A percentile compares a stretch with the other conserved stretches of the same genome.
Conservation (phyloP, 1,140 invertebrate species). For the Hyles vespertilio region DNA sequence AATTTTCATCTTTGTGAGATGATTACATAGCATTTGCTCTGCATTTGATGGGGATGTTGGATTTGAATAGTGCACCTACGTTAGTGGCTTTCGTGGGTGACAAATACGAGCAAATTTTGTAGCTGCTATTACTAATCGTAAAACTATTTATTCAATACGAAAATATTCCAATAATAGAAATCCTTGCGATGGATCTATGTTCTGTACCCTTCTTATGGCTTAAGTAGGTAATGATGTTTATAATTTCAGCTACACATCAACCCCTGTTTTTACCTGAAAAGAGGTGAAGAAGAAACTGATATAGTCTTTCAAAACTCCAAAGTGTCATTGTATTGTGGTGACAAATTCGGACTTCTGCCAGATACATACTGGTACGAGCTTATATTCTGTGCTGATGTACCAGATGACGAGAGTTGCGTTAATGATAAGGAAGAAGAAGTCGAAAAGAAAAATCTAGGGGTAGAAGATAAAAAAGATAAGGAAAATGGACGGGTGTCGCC, state of each 20-base stretch:
- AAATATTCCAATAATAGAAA: too few species aligned
- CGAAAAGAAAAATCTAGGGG: background rate
- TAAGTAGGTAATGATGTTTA: background rate
- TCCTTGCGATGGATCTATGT: too few species aligned
- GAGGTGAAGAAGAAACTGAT: constrained; percentile 27
- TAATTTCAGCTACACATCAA: constrained; percentile 55
- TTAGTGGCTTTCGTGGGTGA: too few species aligned
- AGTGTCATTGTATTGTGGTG: constrained; percentile 34
- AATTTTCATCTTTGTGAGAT: too few species aligned
- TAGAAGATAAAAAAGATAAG: background rate
- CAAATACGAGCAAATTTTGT: too few species aligned
- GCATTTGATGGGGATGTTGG: too few species aligned
- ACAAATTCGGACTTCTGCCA: constrained; percentile 54
- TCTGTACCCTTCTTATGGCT: too few species aligned
- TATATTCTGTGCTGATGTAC: constrained; percentile 14
- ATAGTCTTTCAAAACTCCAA: constrained; percentile 31
- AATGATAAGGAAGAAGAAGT: background rate
- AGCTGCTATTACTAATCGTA: too few species aligned
- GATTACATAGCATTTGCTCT: too few species aligned
- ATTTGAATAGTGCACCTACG: too few species aligned
- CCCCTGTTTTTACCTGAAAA: constrained; percentile 51
- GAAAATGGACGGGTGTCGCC: background rate
- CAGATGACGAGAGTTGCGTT: too few species aligned
- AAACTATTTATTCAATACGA: too few species aligned
- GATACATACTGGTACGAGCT: constrained; percentile 50